These are phyloP conservation scores for Larimichthys crocea DNA, from an alignment of 2,113 vertebrate species.

Conservation along the genomic window DNA sequence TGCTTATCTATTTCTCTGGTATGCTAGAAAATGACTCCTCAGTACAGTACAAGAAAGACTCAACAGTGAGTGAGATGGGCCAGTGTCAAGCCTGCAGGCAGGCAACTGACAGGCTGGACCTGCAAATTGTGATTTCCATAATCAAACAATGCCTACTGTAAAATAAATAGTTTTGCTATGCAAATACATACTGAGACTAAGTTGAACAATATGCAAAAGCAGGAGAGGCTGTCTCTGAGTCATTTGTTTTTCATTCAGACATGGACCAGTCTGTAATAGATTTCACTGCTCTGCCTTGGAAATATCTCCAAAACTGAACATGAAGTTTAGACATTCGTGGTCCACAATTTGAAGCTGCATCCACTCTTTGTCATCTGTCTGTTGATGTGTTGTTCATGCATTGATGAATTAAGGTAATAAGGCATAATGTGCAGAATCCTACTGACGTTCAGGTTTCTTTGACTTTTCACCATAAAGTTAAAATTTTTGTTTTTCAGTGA, in stretches of 20 bases:
- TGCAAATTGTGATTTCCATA: not conserved
- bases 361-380: too few species aligned
- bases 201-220: conserved; percentile 14
- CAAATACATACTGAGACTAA: conserved; percentile 13
- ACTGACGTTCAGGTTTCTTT: not conserved
- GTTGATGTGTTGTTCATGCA: too few species aligned
- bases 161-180: not conserved
- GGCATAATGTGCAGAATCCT: not conserved
- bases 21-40: conserved; percentile 13
- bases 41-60: not conserved
- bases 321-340: not conserved
- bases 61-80: not conserved
- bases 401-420: too few species aligned
- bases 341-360: too few species aligned
- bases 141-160: not conserved
- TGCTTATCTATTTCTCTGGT: conserved; percentile 40
- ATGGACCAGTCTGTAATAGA: not conserved
- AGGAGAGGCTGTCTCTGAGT: not conserved
- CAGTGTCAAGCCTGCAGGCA: not conserved
- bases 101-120: not conserved
- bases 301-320: not conserved
- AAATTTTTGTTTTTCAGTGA: not conserved
- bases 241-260: not conserved
- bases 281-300: not conserved
- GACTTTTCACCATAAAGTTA: not conserved